Evolutionary conservation across 2,888 invertebrate genomes (phyloP).

Genomic region (Neoscelio sp.): DNA sequence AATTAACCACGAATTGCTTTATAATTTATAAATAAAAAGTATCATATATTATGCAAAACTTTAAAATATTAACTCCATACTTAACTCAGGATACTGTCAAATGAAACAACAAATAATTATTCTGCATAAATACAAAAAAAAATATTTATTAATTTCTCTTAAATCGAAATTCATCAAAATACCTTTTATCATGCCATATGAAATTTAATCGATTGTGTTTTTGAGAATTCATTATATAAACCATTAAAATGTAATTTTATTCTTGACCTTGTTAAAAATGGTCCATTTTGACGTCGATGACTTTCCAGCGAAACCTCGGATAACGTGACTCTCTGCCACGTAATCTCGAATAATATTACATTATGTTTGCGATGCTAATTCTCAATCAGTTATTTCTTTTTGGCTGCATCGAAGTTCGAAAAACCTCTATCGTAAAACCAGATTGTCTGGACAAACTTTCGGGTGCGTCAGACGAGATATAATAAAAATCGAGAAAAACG

Average conservation of each 20-base stretch:
- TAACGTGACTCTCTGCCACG: slow-evolving; percentile 48
- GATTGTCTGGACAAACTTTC: slow-evolving; percentile 22
- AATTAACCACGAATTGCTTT: no score
- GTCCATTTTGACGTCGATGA: slow-evolving; percentile 24
- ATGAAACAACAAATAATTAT: no score
- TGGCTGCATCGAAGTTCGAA: slow-evolving; percentile 18
- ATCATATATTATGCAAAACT: no score
- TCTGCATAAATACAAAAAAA: no score
- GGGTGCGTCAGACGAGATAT: slow-evolving; percentile 4
- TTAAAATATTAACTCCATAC: no score
- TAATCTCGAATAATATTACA: slow-evolving; percentile 42
- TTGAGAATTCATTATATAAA: slow-evolving; percentile 30
- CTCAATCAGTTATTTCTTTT: slow-evolving; percentile 33
- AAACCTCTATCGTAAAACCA: slow-evolving; percentile 34
- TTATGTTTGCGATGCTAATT: slow-evolving; percentile 33
- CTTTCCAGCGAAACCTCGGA: slow-evolving; percentile 30
- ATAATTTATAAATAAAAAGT: no score
- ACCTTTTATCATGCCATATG: background rate
- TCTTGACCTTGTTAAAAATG: slow-evolving; percentile 56
- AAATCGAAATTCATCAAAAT: background rate
- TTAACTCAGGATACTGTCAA: no score
- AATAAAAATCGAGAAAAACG: slow-evolving; percentile 55
- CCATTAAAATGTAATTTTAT: slow-evolving; percentile 43
- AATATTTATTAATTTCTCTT: no score
- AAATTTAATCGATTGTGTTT: slow-evolving; percentile 16